Conservation (phyloP, 2,797 vertebrate species). For the Peromyscus eremicus region DNA sequence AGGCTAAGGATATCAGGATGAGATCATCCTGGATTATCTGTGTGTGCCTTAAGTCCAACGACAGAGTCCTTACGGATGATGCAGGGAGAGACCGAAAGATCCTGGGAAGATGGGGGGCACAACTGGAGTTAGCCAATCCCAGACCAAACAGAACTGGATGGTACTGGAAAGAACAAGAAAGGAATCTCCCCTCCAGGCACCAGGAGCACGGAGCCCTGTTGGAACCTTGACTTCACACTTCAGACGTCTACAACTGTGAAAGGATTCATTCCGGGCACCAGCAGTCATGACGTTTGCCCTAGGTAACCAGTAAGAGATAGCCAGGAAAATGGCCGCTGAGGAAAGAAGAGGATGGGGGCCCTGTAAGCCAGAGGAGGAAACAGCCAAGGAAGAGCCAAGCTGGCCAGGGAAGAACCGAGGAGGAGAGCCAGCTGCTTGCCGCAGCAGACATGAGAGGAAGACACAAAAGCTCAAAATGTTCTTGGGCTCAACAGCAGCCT, state of each 20-base stretch:
- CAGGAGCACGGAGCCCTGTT: neutral
- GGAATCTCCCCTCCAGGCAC: neutral
- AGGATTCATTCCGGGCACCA: neutral
- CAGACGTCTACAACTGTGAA: neutral
- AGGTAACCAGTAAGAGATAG: neutral
- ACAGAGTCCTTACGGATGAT: neutral
- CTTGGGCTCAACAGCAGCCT: neutral
- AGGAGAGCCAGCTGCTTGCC: neutral
- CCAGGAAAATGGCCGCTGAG: neutral
- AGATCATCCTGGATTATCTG: neutral
- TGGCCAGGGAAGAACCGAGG: too few relatives aligned
- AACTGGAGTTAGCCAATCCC: neutral
- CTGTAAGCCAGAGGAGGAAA: neutral
- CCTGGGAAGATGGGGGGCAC: neutral
- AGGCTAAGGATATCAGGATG: constrained; percentile 9
- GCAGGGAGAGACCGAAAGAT: neutral
- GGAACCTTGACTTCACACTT: neutral
- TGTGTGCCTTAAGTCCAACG: neutral
- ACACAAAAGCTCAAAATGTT: neutral
- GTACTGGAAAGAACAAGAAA: neutral
- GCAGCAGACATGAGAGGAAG: neutral
- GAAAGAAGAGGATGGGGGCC: neutral
- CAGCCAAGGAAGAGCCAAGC: neutral
- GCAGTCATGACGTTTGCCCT: neutral
- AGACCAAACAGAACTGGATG: neutral